Evolutionary conservation across 2,113 vertebrate species (phyloP).

Genomic region (Zosterops hypoxanthus): DNA sequence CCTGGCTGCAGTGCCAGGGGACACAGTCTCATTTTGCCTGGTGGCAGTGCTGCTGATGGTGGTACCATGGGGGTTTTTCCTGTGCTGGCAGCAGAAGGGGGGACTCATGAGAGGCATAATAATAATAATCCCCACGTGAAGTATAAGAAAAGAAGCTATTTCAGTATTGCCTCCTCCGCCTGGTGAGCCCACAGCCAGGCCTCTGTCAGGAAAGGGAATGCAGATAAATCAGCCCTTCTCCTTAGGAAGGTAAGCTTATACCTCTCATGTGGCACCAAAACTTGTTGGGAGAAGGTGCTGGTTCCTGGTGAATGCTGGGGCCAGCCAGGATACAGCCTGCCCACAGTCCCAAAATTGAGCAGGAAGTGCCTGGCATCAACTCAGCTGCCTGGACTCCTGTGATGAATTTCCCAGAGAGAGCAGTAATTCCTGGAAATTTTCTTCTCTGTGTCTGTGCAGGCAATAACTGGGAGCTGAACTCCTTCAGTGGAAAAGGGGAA

Average conservation of each 20-base stretch:
- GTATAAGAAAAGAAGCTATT: conserved; percentile 53
- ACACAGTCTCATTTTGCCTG: background rate
- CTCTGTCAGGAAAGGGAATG: conserved; percentile 5
- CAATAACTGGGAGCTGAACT: background rate
- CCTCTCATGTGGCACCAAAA: background rate
- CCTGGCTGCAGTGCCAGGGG: background rate
- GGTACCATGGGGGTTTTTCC: background rate
- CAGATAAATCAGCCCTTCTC: conserved; percentile 34
- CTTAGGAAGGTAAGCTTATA: background rate
- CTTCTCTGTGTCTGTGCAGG: background rate
- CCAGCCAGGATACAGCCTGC: background rate
- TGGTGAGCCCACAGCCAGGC: background rate
- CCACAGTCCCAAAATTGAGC: background rate
- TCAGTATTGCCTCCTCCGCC: conserved; percentile 46
- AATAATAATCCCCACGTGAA: conserved; percentile 29
- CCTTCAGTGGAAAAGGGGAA: background rate
- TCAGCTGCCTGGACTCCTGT: background rate
- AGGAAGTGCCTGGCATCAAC: background rate
- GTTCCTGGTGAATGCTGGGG: background rate
- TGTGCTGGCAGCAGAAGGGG: background rate
- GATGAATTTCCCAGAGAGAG: background rate
- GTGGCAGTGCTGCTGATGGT: background rate
- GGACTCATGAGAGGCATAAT: background rate
- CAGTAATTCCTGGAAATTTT: background rate
- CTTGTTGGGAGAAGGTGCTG: background rate